These are phyloP conservation scores for Corythaixoides concolor DNA, from an alignment of 2,113 vertebrate species.

Conservation along the genomic window DNA sequence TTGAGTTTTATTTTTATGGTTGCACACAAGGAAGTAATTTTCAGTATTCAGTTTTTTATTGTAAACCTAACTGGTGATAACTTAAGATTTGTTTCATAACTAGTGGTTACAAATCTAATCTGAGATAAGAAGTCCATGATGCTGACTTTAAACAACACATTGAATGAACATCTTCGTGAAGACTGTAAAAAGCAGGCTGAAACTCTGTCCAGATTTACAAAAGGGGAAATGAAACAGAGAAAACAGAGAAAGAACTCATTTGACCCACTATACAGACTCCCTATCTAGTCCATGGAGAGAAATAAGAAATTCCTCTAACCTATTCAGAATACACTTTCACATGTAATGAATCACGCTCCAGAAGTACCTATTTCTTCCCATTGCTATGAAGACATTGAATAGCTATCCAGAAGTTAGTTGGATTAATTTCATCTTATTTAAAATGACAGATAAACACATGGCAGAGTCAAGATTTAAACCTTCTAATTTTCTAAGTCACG, in stretches of 20 bases:
- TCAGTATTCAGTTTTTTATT: not conserved
- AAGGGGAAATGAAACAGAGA: not conserved
- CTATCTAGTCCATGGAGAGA: not conserved
- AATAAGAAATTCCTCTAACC: not conserved
- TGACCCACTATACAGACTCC: not conserved
- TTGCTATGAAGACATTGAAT: not conserved
- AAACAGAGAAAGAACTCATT: not conserved
- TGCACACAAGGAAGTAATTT: not conserved
- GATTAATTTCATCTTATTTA: not conserved
- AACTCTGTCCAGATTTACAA: not conserved
- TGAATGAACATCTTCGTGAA: not conserved
- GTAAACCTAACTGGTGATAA: not conserved
- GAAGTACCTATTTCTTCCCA: not conserved
- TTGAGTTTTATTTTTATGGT: not conserved
- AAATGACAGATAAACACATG: not conserved
- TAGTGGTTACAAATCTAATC: not conserved
- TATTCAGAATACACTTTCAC: not conserved
- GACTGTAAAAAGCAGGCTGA: not conserved
- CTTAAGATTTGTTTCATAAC: not conserved
- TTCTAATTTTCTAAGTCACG: not conserved
- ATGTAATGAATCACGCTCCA: not conserved
- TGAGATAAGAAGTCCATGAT: not conserved
- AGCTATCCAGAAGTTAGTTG: not conserved
- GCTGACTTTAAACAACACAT: not conserved
- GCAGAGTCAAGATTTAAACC: not conserved